These are phyloP conservation scores for Botia almorhae DNA, from an alignment of 2,797 vertebrate genomes.

Conservation along the genomic window DNA sequence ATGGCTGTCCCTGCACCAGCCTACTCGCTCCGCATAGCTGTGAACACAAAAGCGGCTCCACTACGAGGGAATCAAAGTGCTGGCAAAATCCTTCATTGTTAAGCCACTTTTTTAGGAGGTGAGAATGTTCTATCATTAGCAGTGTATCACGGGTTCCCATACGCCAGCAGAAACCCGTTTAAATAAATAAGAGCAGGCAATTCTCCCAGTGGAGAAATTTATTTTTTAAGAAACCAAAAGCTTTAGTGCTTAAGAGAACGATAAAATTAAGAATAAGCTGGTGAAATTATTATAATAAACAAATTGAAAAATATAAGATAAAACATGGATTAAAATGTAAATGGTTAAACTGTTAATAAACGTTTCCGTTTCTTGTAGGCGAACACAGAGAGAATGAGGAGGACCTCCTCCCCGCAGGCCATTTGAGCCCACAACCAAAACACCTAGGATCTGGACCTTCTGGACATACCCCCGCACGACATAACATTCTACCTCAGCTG, in stretches of 20 bases:
- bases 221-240: not conserved
- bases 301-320: not conserved
- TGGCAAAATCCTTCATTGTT: slow-evolving; percentile 29
- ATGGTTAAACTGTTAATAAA: not conserved
- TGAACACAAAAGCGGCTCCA: slow-evolving; percentile 15
- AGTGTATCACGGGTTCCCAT: slow-evolving; percentile 12
- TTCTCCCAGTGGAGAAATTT: not conserved
- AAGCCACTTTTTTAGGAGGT: slow-evolving; percentile 8
- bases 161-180: slow-evolving; percentile 4
- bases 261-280: not conserved
- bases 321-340: not conserved
- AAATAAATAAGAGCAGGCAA: not conserved
- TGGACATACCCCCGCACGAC: too few relatives aligned
- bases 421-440: too few relatives aligned
- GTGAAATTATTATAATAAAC: not conserved
- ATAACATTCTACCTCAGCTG: too few relatives aligned
- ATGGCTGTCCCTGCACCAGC: slow-evolving; percentile 29
- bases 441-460: too few relatives aligned
- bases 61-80: slow-evolving; percentile 2
- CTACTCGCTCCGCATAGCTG: slow-evolving; percentile 11
- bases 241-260: not conserved
- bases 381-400: too few relatives aligned
- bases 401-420: too few relatives aligned
- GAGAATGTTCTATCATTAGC: slow-evolving; percentile 20
- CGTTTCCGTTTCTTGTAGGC: too few relatives aligned